Evolutionary conservation across 2,888 invertebrate species (phyloP).

Genomic region (Slavum lentiscoides): DNA sequence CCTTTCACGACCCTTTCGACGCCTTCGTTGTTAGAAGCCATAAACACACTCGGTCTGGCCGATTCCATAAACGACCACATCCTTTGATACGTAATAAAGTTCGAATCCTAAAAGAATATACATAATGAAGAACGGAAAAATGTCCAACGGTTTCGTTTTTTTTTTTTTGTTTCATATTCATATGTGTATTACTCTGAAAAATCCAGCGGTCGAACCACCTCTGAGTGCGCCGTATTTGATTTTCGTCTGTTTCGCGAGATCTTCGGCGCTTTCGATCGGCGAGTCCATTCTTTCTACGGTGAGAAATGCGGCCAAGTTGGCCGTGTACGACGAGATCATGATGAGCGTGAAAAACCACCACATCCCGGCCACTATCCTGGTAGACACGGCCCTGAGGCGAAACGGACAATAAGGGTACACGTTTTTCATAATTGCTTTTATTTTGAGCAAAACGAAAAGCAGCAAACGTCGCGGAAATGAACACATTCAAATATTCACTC

Average conservation of each 20-base stretch:
- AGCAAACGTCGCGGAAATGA: background rate
- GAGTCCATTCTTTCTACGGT: conserved; percentile 92
- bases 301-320: conserved; percentile 90
- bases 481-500: background rate
- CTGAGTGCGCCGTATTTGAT: conserved; percentile 95
- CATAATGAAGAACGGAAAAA: background rate
- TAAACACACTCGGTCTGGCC: conserved; percentile 83
- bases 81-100: conserved; percentile 87
- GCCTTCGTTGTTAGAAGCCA: conserved; percentile 83
- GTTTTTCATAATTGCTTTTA: background rate
- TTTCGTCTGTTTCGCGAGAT: conserved; percentile 92
- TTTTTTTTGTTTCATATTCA: no score
- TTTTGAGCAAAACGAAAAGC: background rate
- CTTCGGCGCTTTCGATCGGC: conserved; percentile 93
- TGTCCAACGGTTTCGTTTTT: no score
- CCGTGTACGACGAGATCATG: conserved; percentile 95
- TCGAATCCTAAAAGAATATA: conserved; percentile 73
- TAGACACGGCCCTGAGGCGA: conserved; percentile 75
- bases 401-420: background rate
- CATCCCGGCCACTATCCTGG: conserved; percentile 87
- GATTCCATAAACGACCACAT: conserved; percentile 97
- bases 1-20: conserved; percentile 84
- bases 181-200: conserved; percentile 77
- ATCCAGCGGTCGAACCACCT: conserved; percentile 91
- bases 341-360: conserved; percentile 96